These are phyloP conservation scores for Tetranychus piercei DNA, from an alignment of 2,888 invertebrate species.

Conservation along the genomic window DNA sequence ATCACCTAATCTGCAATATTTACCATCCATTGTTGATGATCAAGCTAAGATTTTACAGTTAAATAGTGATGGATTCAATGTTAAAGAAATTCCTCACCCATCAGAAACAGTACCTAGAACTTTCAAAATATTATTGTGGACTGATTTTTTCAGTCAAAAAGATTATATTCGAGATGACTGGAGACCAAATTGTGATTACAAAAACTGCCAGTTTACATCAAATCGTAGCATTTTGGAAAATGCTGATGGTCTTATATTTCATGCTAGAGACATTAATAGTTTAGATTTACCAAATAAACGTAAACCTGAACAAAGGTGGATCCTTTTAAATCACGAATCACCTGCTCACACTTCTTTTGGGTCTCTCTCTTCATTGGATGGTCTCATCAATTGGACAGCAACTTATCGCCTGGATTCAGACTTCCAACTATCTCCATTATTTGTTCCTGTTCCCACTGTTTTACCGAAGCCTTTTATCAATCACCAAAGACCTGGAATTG, in stretches of 20 bases:
- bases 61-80: not conserved
- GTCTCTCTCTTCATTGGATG: slow-evolving; percentile 19
- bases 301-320: slow-evolving; percentile 22
- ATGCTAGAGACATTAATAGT: slow-evolving; percentile 24
- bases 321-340: slow-evolving; percentile 25
- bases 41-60: no score
- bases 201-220: slow-evolving; percentile 24
- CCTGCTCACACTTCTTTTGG: slow-evolving; percentile 24
- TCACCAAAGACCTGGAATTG: slow-evolving; percentile 29
- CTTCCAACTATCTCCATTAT: slow-evolving; percentile 18
- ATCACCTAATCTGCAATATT: no score
- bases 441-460: not conserved
- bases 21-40: no score
- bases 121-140: slow-evolving; percentile 26
- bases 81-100: not conserved
- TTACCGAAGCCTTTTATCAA: slow-evolving; percentile 17
- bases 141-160: slow-evolving; percentile 23
- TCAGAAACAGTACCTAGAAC: no score
- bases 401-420: slow-evolving; percentile 27
- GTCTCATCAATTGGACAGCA: slow-evolving; percentile 26
- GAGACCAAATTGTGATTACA: slow-evolving; percentile 17
- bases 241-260: slow-evolving; percentile 26
- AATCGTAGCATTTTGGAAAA: slow-evolving; percentile 20
- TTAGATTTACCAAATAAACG: slow-evolving; percentile 23
- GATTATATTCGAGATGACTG: slow-evolving; percentile 23